These are phyloP conservation scores for Helostoma temminkii DNA, from an alignment of 2,797 vertebrate genomes.

Conservation along the genomic window DNA sequence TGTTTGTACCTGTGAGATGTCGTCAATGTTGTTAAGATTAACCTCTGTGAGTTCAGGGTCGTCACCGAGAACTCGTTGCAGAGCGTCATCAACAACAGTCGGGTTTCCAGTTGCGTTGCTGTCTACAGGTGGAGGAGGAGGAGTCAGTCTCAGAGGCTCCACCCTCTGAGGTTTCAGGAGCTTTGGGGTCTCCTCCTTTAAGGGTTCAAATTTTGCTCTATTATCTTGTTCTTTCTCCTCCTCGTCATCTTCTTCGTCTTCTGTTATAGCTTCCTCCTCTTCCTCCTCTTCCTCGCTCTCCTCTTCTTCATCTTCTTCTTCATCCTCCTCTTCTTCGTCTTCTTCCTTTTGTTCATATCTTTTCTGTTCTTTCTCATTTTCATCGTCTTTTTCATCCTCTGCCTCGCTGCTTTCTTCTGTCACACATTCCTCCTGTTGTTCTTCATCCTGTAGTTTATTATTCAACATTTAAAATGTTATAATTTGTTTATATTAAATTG, in stretches of 20 bases:
- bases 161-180: constrained; percentile 68
- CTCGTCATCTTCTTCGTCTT: constrained; percentile 45
- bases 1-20: constrained; percentile 80
- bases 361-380: constrained; percentile 70
- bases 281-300: constrained; percentile 68
- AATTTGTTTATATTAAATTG: background rate
- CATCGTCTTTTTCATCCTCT: constrained; percentile 78
- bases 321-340: constrained; percentile 62
- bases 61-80: constrained; percentile 88
- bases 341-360: constrained; percentile 43
- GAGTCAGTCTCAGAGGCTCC: constrained; percentile 75
- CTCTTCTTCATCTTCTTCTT: constrained; percentile 69
- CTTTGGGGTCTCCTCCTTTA: constrained; percentile 30
- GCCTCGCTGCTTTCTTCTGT: constrained; percentile 84
- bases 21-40: constrained; percentile 96
- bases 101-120: constrained; percentile 87
- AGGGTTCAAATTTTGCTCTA: constrained; percentile 47
- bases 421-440: constrained; percentile 83
- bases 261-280: constrained; percentile 47
- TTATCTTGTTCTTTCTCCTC: constrained; percentile 51
- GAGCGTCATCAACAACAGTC: constrained; percentile 91
- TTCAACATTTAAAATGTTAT: constrained; percentile 14
- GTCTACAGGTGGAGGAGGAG: constrained; percentile 72
- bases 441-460: constrained; percentile 76
- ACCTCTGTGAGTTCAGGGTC: constrained; percentile 91